Evolutionary conservation across 2,113 vertebrate species (phyloP), one percentile per base, ranked within the genome.

Genomic region (Phoenicopterus ruber): DNA sequence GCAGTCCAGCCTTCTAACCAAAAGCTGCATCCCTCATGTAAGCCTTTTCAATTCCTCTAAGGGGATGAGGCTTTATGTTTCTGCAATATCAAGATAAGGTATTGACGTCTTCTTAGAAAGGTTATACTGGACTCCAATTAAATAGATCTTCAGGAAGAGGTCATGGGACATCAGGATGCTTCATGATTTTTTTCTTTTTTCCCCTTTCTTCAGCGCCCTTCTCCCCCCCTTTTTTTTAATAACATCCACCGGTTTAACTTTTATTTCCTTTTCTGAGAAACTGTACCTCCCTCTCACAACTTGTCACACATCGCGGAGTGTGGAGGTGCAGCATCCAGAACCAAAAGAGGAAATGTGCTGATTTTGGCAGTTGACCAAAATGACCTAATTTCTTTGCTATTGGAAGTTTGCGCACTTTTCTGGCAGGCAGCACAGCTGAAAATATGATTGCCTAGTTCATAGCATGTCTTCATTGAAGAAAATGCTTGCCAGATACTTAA

Each of bases 341-440:
- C 96, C 92, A 94, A 97, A 97, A 97, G 96, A 92, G 94, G 96
- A 94, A 97, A 95, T 95, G 73, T 95, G 93, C 96, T 95, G 93
- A 93, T 95, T 94, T 97, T 97, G 97, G 96, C 97, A 87, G 70
- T 20, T 86, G 76, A 87, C 90, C 97, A 97, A 61, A 95, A 93
- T 97, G 92, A 98, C 89, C 87, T 98, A 80, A 97, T 95, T 96
- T 94, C 95, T 97, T 96, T 97, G 95, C 97, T 97, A 96, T 98
- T 93, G 88, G 96, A 97, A 97, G 96, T 94, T 96, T 94, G 88
- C 90, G 91, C 89, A 42, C 82, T 97, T 95, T 94, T 93, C 92
- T 97, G 95, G 95, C 95, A 96, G 90, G 90, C 88, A 95, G 59
- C 73, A 50, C 62, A 38, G 89, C 63, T 88, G 65, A 82, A 94